phyloP scores from a whole-genome alignment of 1,140 invertebrate genomes.

The Brachionus koreanus region DNA sequence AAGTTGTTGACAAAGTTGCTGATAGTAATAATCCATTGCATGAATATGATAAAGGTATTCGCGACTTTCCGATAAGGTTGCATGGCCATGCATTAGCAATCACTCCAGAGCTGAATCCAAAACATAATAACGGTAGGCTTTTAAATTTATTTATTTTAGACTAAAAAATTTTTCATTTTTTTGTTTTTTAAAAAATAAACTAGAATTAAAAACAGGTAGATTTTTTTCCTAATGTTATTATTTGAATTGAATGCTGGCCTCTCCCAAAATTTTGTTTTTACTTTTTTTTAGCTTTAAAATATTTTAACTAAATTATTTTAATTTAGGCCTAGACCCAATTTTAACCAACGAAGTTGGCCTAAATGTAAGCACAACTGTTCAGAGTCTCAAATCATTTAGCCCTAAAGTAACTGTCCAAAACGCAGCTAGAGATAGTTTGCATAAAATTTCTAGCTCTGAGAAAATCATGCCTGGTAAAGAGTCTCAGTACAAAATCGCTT shows the following conservation, averaged over 20 bases:
- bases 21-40: not conserved
- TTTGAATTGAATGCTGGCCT: not conserved
- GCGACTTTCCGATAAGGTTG: not conserved
- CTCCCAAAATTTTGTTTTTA: not conserved
- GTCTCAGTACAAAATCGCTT: slow-evolving; percentile 50
- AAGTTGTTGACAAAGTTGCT: slow-evolving; percentile 15
- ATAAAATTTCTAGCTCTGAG: slow-evolving; percentile 46
- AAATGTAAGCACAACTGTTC: slow-evolving; percentile 53
- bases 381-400: slow-evolving; percentile 46
- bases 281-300: not conserved
- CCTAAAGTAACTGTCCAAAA: slow-evolving; percentile 52
- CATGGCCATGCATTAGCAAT: not conserved
- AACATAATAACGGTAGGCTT: not conserved
- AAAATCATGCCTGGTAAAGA: slow-evolving; percentile 43
- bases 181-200: not conserved
- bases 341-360: slow-evolving; percentile 59
- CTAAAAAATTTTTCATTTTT: not conserved
- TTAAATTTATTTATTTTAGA: not conserved
- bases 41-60: slow-evolving; percentile 25
- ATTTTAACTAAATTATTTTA: slow-evolving; percentile 38
- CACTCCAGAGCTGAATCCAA: not conserved
- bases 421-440: slow-evolving; percentile 49
- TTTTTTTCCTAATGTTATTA: not conserved
- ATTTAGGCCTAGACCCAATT: slow-evolving; percentile 55
- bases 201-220: not conserved